phyloP scores from a whole-genome alignment of 2,888 invertebrate genomes.

The Erebia palarica region DNA sequence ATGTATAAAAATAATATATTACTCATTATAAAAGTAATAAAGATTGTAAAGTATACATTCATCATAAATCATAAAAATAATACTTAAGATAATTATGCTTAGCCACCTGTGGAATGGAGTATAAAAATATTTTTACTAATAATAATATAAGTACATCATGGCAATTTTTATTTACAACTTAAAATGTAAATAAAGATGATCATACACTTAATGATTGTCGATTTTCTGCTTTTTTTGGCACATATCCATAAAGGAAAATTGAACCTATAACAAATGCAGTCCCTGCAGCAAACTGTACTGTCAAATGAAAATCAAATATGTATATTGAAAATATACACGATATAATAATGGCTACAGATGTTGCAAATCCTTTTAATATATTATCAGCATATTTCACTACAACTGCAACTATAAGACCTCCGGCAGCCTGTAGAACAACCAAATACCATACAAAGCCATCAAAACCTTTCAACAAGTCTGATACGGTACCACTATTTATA shows the following conservation, averaged over 20 bases:
- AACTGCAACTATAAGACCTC: conserved; percentile 97
- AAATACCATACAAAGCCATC: conserved; percentile 94
- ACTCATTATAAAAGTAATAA: conserved; percentile 13
- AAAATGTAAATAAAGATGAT: conserved; percentile 39
- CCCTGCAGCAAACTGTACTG: conserved; percentile 93
- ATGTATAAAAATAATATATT: conserved; percentile 19
- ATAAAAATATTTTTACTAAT: conserved; percentile 16
- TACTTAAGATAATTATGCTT: conserved; percentile 24
- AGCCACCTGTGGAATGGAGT: background rate
- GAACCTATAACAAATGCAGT: conserved; percentile 95
- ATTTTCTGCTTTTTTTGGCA: conserved; percentile 81
- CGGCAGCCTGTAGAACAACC: conserved; percentile 94
- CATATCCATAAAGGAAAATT: conserved; percentile 95
- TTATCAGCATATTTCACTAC: conserved; percentile 99
- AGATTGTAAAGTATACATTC: conserved; percentile 33
- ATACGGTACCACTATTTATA: conserved; percentile 86
- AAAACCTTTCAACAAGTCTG: conserved; percentile 84
- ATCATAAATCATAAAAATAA: conserved; percentile 33
- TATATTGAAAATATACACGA: conserved; percentile 97
- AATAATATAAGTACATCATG: conserved; percentile 39
- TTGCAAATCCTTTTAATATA: conserved; percentile 98
- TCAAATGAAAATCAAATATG: conserved; percentile 93
- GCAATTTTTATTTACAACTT: conserved; percentile 31
- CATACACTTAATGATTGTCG: conserved; percentile 67
- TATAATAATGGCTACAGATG: conserved; percentile 97